Conservation (phyloP, 2,888 invertebrate genomes). For the Eueremaeus valkanovi region DNA sequence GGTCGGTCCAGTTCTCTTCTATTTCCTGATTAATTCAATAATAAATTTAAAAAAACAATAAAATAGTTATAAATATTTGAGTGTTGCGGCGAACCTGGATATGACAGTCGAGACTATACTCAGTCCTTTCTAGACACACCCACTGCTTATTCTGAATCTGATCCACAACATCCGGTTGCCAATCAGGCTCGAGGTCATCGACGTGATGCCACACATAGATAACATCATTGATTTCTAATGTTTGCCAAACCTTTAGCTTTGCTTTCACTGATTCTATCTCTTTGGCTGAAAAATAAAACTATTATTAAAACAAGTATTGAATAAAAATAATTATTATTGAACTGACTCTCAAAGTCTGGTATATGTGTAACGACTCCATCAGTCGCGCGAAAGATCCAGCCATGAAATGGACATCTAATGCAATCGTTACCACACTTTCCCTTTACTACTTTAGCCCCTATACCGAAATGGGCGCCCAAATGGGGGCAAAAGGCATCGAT, state of each 20-base stretch:
- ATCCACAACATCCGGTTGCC: no score
- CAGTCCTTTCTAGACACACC: no score
- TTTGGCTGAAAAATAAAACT: background rate
- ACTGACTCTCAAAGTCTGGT: slow-evolving; percentile 58
- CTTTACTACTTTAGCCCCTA: slow-evolving; percentile 62
- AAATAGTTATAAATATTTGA: no score
- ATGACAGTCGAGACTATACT: no score
- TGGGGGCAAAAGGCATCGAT: slow-evolving; percentile 86
- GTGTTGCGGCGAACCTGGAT: no score
- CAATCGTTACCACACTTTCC: slow-evolving; percentile 66
- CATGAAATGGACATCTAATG: slow-evolving; percentile 86
- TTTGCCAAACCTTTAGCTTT: slow-evolving; percentile 65
- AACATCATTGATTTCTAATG: slow-evolving; percentile 66
- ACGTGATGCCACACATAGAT: slow-evolving; percentile 80
- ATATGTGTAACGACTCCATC: slow-evolving; percentile 69
- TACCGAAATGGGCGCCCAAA: slow-evolving; percentile 76
- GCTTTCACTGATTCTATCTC: slow-evolving; percentile 61
- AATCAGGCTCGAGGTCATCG: slow-evolving; percentile 64
- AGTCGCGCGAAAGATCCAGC: slow-evolving; percentile 71
- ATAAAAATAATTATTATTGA: background rate
- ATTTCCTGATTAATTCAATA: no score
- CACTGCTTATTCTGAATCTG: no score
- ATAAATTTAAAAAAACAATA: no score
- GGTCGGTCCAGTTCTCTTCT: no score
- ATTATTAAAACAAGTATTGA: background rate